Base-by-base conservation (phyloP, 2,113 vertebrate species). In the Scomber colias region DNA sequence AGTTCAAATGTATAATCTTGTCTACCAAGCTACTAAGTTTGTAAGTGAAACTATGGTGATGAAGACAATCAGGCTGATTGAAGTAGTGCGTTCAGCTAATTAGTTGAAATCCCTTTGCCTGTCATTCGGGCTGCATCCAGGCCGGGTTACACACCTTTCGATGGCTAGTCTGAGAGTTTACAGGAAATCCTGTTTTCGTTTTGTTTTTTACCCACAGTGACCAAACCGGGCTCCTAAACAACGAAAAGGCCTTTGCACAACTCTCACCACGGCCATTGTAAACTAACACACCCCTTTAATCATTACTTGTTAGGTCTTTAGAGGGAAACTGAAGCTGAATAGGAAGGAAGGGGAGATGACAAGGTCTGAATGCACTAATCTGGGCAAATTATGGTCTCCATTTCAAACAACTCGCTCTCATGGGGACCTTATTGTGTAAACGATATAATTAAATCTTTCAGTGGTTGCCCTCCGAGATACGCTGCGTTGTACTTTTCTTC, bases 321-420 rank as follows among this genome's bases (percentile, higher is more conserved):
- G 75, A 68, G 67, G 71, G 72, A 89, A 76, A 70, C n/a, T 0
- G 62, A 75, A 16, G 64, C 40, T 76, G 71, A 88, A 83, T 45
- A 69, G 69, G 15, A 82, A 82, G 66, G 69, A 77, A 72, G 4
- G 62, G 67, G 56, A 84, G 63, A 82, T 40, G 75, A 89, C 86
- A 85, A 70, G 65, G 16, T 27, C 35, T 79, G 62, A 85, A 80
- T 72, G 46, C 51, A 64, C 86, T 86, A 90, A 92, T 91, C 85
- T 83, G 55, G 65, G 53, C 11, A 86, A 89, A 91, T 89, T 66
- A 74, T 68, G 49, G 77, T 84, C 56, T 89, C 84, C 57, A 56
- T 83, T 87, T 88, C 87, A 89, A 76, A 49, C 75, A 17, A 71
- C 67, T 59, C 73, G 19, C 57, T 61, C 77, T 71, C 62, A 66